Percentiles rank a stretch among this genome's conserved stretches.
These are phyloP conservation scores for Otolemur crassicaudatus DNA, from an alignment of 2,797 vertebrate genomes.

Conservation along the genomic window DNA sequence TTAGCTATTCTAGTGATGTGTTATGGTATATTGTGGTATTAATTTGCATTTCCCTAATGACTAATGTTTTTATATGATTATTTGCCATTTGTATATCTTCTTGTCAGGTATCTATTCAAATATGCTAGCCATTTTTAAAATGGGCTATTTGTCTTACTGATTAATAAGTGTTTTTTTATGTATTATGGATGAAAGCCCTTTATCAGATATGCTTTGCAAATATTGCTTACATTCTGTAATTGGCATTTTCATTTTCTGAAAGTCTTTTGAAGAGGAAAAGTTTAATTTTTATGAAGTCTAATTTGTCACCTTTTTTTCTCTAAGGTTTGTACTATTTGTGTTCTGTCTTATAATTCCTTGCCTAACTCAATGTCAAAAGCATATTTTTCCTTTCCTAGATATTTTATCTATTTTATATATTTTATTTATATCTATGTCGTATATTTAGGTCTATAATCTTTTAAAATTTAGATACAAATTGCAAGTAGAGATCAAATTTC, in stretches of 20 bases:
- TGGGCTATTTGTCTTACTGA: background rate
- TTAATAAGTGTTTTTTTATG: background rate
- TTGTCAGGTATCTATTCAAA: background rate
- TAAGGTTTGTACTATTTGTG: background rate
- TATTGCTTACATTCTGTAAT: background rate
- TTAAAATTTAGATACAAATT: constrained; percentile 6
- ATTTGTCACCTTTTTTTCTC: background rate
- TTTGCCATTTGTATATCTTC: background rate
- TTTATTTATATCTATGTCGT: too few species aligned
- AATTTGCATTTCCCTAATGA: constrained; percentile 19
- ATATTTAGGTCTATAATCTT: background rate
- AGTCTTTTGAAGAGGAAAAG: background rate
- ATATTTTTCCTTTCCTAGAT: background rate
- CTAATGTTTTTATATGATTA: background rate
- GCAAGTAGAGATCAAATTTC: background rate
- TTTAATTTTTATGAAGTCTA: constrained; percentile 8
- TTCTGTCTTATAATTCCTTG: background rate
- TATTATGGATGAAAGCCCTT: background rate
- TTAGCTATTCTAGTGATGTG: background rate
- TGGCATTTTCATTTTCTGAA: constrained; percentile 23
- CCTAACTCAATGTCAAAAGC: background rate
- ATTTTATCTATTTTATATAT: too few species aligned
- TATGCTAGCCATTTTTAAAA: background rate
- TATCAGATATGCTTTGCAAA: background rate
- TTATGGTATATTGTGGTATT: background rate